A percentile compares a stretch with the other conserved stretches of the same genome.
These are phyloP conservation scores for Desmodus rotundus DNA, from an alignment of 2,113 vertebrate species.

Conservation along the genomic window DNA sequence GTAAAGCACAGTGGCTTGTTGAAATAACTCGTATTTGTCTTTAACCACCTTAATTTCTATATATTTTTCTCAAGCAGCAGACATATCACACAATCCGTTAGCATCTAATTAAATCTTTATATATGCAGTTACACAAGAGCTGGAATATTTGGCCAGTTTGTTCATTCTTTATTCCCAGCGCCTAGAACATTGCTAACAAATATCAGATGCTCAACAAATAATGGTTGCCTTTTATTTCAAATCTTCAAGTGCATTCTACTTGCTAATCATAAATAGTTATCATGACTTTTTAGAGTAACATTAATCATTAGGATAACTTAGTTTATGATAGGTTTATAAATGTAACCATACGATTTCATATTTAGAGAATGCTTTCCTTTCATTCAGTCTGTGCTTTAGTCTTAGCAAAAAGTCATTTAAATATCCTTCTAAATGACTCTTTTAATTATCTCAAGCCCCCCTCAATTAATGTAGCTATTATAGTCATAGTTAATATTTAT, in stretches of 20 bases:
- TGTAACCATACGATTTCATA: background rate
- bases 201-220: slow-evolving; percentile 28
- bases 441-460: slow-evolving; percentile 26
- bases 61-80: background rate
- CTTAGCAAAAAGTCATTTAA: background rate
- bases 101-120: background rate
- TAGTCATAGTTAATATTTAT: background rate
- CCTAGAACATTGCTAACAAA: background rate
- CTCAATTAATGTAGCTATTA: background rate
- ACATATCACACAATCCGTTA: background rate
- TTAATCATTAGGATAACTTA: background rate
- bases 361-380: background rate
- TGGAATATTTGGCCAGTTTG: background rate
- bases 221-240: background rate
- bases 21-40: background rate
- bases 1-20: background rate
- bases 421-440: background rate
- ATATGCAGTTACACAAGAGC: background rate
- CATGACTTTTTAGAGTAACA: background rate
- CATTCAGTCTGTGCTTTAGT: background rate
- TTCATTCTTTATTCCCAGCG: background rate
- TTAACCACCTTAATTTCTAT: background rate
- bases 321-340: background rate
- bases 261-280: background rate
- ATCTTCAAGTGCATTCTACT: background rate